These are phyloP conservation scores for Numida meleagris DNA, from an alignment of 2,113 vertebrate genomes.

Conservation along the genomic window DNA sequence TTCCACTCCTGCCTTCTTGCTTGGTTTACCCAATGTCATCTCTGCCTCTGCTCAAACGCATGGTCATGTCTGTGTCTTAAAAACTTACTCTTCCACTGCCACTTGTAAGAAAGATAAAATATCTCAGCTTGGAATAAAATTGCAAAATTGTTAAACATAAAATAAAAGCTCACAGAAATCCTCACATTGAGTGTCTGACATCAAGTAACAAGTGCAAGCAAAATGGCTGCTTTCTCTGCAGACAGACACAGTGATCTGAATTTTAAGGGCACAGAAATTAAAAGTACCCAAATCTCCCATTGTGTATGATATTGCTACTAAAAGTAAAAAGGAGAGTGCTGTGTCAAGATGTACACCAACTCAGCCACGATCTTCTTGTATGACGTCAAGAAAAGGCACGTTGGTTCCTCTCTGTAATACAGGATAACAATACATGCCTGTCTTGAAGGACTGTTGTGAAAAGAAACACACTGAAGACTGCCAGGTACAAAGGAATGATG, in stretches of 20 bases:
- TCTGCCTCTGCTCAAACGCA: slow-evolving; percentile 7
- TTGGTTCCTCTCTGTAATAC: background rate
- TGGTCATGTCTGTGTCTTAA: background rate
- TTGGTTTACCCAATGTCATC: slow-evolving; percentile 12
- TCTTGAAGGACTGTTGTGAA: background rate
- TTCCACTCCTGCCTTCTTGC: slow-evolving; percentile 31
- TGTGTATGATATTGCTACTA: background rate
- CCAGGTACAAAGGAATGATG: background rate
- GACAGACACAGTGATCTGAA: background rate
- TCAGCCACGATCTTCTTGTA: background rate
- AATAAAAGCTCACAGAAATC: background rate
- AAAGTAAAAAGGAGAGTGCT: background rate
- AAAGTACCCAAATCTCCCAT: background rate
- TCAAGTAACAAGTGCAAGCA: background rate
- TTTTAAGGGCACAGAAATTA: background rate
- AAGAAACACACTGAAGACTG: slow-evolving; percentile 2
- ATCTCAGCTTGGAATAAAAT: background rate
- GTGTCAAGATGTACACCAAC: background rate
- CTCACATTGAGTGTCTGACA: background rate
- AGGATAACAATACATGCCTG: background rate
- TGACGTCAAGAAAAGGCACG: background rate
- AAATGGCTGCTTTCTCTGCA: slow-evolving; percentile 46
- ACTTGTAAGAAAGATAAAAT: background rate
- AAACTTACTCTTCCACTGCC: background rate
- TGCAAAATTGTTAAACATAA: background rate